These are phyloP conservation scores for Synaphobranchus kaupii DNA, from an alignment of 2,797 vertebrate genomes.

Conservation along the genomic window DNA sequence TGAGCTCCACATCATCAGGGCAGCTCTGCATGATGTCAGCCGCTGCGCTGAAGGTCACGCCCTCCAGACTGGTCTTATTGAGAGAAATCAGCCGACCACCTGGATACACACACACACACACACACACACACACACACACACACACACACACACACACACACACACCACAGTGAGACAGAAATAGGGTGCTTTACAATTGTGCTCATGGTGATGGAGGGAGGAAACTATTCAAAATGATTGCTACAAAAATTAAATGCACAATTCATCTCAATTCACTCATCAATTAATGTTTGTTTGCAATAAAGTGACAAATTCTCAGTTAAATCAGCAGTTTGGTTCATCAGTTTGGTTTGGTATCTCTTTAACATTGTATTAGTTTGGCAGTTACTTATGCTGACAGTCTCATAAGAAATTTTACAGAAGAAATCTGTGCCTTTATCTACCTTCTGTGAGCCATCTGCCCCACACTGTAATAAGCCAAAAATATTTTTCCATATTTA, in stretches of 20 bases:
- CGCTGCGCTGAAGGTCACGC: conserved; percentile 84
- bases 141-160: background rate
- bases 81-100: conserved; percentile 89
- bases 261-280: background rate
- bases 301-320: too few species aligned
- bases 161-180: background rate
- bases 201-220: background rate
- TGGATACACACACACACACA: conserved; percentile 39
- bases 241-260: background rate
- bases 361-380: too few species aligned
- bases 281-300: background rate
- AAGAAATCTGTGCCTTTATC: background rate
- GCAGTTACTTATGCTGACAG: background rate
- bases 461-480: background rate
- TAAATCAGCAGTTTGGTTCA: too few species aligned
- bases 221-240: background rate
- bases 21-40: conserved; percentile 88
- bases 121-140: background rate
- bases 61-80: conserved; percentile 88
- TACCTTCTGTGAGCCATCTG: background rate
- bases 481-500: background rate
- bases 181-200: background rate
- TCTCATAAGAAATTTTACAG: background rate
- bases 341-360: too few species aligned
- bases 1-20: conserved; percentile 85